A percentile compares a stretch with the other conserved stretches of the same genome.
Conservation (phyloP, 2,797 vertebrate genomes). For the Acipenser ruthenus region DNA sequence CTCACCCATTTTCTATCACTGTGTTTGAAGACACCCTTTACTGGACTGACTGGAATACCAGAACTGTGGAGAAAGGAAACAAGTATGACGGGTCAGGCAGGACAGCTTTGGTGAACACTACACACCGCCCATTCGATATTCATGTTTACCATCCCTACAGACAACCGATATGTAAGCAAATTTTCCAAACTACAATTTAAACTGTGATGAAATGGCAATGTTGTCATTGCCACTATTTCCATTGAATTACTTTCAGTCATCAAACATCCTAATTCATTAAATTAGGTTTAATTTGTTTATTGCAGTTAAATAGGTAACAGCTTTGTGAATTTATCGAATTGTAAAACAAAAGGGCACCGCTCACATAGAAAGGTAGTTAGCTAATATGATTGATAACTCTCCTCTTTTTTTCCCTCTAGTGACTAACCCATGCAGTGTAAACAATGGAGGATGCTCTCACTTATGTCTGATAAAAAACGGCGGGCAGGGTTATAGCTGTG, state of each 20-base stretch:
- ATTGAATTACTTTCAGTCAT: too few species aligned
- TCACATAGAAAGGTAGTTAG: too few species aligned
- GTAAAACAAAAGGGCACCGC: too few species aligned
- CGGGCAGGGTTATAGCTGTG: slow-evolving; percentile 80
- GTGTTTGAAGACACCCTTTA: slow-evolving; percentile 90
- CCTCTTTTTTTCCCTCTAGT: slow-evolving; percentile 56
- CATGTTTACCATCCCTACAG: slow-evolving; percentile 91
- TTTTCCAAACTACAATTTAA: neutral
- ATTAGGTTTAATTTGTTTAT: too few species aligned
- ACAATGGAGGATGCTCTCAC: slow-evolving; percentile 95
- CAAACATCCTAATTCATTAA: too few species aligned
- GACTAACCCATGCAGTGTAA: slow-evolving; percentile 82
- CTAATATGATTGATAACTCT: neutral
- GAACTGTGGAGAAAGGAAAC: slow-evolving; percentile 90
- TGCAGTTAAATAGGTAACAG: too few species aligned
- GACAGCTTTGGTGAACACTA: slow-evolving; percentile 77
- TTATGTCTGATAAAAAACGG: slow-evolving; percentile 87
- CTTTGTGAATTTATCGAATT: too few species aligned
- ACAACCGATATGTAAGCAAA: slow-evolving; percentile 79
- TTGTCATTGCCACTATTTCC: too few species aligned
- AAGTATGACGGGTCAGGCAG: slow-evolving; percentile 83
- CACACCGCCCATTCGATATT: slow-evolving; percentile 91
- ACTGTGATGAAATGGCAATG: too few species aligned
- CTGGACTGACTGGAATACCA: slow-evolving; percentile 98
- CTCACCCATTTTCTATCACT: slow-evolving; percentile 88